Evolutionary conservation across 1,140 invertebrate genomes (phyloP), one percentile per base, ranked within the genome.

Genomic region (Zaprionus africanus): DNA sequence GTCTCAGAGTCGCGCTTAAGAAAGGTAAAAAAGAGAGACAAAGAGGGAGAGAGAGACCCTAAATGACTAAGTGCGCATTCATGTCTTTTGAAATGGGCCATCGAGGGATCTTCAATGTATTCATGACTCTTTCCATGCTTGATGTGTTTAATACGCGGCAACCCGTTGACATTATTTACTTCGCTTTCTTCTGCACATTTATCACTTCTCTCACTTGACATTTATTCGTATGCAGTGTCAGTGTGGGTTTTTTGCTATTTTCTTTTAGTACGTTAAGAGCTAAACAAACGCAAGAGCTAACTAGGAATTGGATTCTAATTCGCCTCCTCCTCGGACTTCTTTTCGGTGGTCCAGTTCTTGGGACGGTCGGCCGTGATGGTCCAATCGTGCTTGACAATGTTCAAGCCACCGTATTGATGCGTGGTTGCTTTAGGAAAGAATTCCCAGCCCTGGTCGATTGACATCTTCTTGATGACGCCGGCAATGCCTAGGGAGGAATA

Each of bases 381-480:
- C 58, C 60, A 94, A 79, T 94, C 93, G 60, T 92, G 84, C 9
- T 78, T 22, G 15, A 70, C 78, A 36, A 81, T 70, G 62, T 87
- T 81, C 7, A 90, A 26, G n/a, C 78, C 72, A 24, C 87, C 92
- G 56, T 66, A 88, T 57, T 79, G 76, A 69, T 78, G 79, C 7
- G 78, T 57, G 4, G 73, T 69, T 0, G 76, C n/a, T 5, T 79
- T 57, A 19, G 94, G 94, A 64, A 95, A 93, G 67, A 95, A 93
- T 22, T 86, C 81, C 93, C 93, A 95, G 24, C 93, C 93, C 28
- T 94, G 92, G 13, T 94, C 90, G 6, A 94, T 75, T 0, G 93
- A 93, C 54, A 94, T 88, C 85, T 96, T 96, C 81, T 95, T 95
- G 1, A 94, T n/a, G n/a, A 94, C 78, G 4, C 93, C 95, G 4